Evolutionary conservation across 2,113 vertebrate species (phyloP), one percentile per base, ranked within the genome.

Genomic region (Trematomus loennbergii): DNA sequence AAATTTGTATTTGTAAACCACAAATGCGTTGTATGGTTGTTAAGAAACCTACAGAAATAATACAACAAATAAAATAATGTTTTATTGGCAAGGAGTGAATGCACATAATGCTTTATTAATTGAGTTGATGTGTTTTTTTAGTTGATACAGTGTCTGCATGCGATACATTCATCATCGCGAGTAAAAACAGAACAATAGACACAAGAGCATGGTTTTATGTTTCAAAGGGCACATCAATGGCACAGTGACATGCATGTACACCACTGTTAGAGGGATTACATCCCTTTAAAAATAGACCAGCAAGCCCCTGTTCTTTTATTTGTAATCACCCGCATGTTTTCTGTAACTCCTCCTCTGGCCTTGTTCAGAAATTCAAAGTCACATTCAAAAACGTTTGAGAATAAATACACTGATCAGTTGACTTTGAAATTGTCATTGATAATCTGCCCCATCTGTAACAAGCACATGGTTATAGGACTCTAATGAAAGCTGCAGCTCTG

Each of bases 51-150:
- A 40, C 36, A 75, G 74, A 69, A 66, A 43, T 3, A 79, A 65
- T 53, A 11, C 63, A 61, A 74, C 8, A 75, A 72, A 63, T 57
- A 10, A 69, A 73, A 49, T 52, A 60, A 22, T 79, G 71, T 83
- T 79, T 40, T 89, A 84, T 54, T 84, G 70, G 60, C 62, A 83
- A 72, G 45, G 90, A 71, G 11, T 74, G 67, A 85, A 78, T 71
- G 79, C 72, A 84, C 36, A 74, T 63, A 40, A 70, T 40, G 62
- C 64, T 72, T 79, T n/a, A 54, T 63, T 43, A 45, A 45, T 64
- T 49, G 36, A 77, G 79, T 76, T n/a, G 50, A 63, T n/a, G 36
- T 70, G 48, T 53, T 61, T 15, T 81, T 80, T 54, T 54, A 25
- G 12, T 20, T 12, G 62, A 69, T 43, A 43, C 20, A 15, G 22